Base-by-base conservation (phyloP, 1,140 invertebrate species). In the Rhizoglyphus robini region DNA sequence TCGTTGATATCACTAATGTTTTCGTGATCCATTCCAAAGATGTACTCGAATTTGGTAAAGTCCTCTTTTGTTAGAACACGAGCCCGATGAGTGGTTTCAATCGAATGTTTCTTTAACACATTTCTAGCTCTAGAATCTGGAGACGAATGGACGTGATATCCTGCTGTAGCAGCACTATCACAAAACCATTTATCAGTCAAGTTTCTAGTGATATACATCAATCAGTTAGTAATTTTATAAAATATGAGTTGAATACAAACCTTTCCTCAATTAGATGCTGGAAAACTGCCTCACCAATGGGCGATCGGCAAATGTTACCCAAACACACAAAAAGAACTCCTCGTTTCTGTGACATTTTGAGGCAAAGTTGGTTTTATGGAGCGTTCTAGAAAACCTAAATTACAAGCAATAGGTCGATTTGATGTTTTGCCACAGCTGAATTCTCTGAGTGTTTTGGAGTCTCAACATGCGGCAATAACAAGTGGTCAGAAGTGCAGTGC, bases 201-300 rank as follows among this genome's bases (percentile, higher is more conserved):
- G 49, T 58, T 41, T 64, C 63, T n/a, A 46, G 3, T 41, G 30
- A 4, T 20, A 60, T n/a, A n/a, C n/a, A n/a, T n/a, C n/a, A 60
- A 60, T 30, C 58, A 30, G 13, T 51, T 5, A 20, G 18, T 63
- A 23, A 59, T 60, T n/a, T 15, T 23, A 29, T 4, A 59, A 59
- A 60, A 60, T 27, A 60, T 23, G 25, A 38, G 58, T 4, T 8
- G 13, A 67, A 69, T 4, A 83, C 69, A 46, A 81, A 80, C 65
- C 78, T 75, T 71, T 88, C 80, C 70, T 81, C 81, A 8, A 88
- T 77, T 11, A 82, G 74, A 68, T 91, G 81, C 31, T 80, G 75
- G 77, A 95, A 93, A 0, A 95, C 87, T 8, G 88, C 89, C 76
- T 94, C 90, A 23, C 90, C 90, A 68, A 94, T 94, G 4, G 92